phyloP scores from a whole-genome alignment of 1,140 invertebrate species.

The Protaetia brevitarsis region DNA sequence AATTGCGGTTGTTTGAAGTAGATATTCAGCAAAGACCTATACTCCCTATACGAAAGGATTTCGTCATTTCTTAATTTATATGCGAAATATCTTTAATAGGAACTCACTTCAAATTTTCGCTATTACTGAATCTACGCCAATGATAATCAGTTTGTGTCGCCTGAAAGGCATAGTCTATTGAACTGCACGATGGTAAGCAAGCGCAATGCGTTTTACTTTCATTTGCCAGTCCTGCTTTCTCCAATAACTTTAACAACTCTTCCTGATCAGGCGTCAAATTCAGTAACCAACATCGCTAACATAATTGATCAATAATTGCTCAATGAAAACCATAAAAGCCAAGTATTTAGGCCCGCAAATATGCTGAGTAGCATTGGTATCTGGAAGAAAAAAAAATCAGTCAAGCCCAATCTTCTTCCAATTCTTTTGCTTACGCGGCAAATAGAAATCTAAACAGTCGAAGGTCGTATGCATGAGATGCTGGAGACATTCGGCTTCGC shows the following conservation, averaged over 20 bases:
- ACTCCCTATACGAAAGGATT: background rate
- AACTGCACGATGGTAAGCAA: conserved; percentile 64
- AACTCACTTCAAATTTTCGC: background rate
- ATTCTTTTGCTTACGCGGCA: conserved; percentile 54
- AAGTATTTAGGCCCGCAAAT: background rate
- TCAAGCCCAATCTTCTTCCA: background rate
- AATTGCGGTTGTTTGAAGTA: conserved; percentile 65
- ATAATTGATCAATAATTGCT: background rate
- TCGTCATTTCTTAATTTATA: too few relatives aligned
- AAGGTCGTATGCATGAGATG: conserved; percentile 68
- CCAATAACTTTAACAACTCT: too few relatives aligned
- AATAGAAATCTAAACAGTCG: conserved; percentile 61
- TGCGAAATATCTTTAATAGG: too few relatives aligned
- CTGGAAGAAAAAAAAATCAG: background rate
- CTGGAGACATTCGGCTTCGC: conserved; percentile 70
- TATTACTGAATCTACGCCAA: conserved; percentile 11
- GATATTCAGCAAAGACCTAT: conserved; percentile 36
- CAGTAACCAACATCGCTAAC: background rate
- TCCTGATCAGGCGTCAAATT: background rate
- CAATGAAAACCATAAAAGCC: background rate
- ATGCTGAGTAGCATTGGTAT: background rate
- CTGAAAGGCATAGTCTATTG: conserved; percentile 61
- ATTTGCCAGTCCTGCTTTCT: background rate
- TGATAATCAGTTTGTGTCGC: conserved; percentile 59
- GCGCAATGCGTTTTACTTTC: conserved; percentile 48